These are phyloP conservation scores for Rhegmatorhina hoffmannsi DNA, from an alignment of 2,113 vertebrate species.

Conservation along the genomic window DNA sequence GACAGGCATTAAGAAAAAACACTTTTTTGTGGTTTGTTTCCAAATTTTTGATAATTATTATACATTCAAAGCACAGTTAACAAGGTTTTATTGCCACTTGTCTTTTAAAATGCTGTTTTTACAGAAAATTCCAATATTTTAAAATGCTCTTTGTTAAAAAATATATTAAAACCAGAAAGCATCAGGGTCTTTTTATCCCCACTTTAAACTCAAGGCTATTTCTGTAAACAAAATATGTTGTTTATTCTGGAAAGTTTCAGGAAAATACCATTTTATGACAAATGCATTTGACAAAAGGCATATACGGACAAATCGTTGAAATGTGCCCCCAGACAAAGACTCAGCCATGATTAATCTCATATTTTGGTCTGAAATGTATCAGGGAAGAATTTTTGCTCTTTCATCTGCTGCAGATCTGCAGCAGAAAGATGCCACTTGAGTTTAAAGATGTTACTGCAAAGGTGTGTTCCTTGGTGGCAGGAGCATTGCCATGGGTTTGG, in stretches of 20 bases:
- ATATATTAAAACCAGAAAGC: background rate
- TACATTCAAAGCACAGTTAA: background rate
- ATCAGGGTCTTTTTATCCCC: background rate
- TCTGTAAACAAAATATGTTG: constrained; percentile 15
- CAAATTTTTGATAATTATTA: background rate
- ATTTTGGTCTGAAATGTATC: background rate
- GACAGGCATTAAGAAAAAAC: background rate
- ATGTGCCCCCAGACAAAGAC: background rate
- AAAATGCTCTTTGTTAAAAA: background rate
- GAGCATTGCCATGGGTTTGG: background rate
- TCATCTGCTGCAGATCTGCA: background rate
- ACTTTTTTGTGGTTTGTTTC: background rate
- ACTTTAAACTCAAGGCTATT: background rate
- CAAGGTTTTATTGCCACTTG: background rate
- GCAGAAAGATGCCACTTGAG: background rate
- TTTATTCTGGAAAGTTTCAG: constrained; percentile 17
- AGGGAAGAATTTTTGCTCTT: background rate
- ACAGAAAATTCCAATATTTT: background rate
- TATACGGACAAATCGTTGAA: background rate
- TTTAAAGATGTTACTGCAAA: background rate
- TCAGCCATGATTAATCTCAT: constrained; percentile 13
- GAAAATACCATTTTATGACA: background rate
- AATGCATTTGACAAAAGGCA: constrained; percentile 48
- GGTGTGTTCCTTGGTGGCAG: background rate
- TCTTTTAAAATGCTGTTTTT: background rate